phyloP scores from a whole-genome alignment of 2,888 invertebrate genomes.

The Lasioglossum leucozonium region DNA sequence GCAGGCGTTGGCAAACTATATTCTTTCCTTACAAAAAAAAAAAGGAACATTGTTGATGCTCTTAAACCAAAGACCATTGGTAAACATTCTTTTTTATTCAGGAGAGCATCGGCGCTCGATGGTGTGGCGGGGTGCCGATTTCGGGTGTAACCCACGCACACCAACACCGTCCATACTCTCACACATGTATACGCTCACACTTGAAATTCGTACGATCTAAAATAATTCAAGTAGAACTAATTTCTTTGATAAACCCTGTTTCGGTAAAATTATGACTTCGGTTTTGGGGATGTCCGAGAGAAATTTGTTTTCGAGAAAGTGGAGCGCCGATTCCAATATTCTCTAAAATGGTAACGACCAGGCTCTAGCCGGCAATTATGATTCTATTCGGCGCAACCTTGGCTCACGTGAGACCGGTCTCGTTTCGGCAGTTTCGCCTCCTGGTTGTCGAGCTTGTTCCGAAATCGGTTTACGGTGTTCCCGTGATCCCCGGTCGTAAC shows the following conservation, averaged over 20 bases:
- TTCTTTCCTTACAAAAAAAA: too few relatives aligned
- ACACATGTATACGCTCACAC: too few relatives aligned
- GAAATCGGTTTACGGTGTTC: slow-evolving; percentile 21
- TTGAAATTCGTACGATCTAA: too few relatives aligned
- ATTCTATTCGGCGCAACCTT: slow-evolving; percentile 4
- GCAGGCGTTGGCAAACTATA: too few relatives aligned
- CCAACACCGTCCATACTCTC: too few relatives aligned
- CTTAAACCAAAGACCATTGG: too few relatives aligned
- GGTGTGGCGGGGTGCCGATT: too few relatives aligned
- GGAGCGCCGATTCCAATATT: not conserved
- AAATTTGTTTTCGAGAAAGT: not conserved
- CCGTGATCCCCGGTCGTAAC: slow-evolving; percentile 37
- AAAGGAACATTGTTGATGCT: too few relatives aligned
- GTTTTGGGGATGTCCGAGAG: not conserved
- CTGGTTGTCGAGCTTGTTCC: not conserved
- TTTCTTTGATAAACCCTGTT: not conserved
- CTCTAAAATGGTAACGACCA: not conserved
- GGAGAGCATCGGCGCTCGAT: too few relatives aligned
- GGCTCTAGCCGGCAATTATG: not conserved
- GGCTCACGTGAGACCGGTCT: slow-evolving; percentile 8
- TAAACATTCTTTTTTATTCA: too few relatives aligned
- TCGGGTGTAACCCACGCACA: too few relatives aligned
- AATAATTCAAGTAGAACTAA: too few relatives aligned
- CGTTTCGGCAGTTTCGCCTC: not conserved
- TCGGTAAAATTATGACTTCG: not conserved